Conservation (phyloP, 2,888 invertebrate genomes). For the Germaria angustata region DNA sequence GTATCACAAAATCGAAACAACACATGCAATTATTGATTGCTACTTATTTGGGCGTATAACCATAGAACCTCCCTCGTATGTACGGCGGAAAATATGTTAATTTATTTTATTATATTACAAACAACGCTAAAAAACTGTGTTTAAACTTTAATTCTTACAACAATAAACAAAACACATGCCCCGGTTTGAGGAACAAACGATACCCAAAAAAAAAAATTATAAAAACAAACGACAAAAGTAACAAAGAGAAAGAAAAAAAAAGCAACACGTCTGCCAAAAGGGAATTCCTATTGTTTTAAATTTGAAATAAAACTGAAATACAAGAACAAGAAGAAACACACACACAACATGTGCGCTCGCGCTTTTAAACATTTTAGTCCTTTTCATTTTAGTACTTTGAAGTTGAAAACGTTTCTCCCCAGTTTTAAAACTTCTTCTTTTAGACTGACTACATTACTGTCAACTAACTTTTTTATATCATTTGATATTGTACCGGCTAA, state of each 20-base stretch:
- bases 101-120: constrained; percentile 68
- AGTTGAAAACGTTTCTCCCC: constrained; percentile 32
- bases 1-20: too few species aligned
- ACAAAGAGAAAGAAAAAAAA: constrained; percentile 30
- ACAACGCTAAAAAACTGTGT: constrained; percentile 46
- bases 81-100: constrained; percentile 71
- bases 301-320: constrained; percentile 44
- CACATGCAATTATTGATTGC: too few species aligned
- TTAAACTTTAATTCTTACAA: constrained; percentile 63
- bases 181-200: constrained; percentile 24
- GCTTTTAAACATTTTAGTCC: constrained; percentile 55
- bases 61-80: neutral
- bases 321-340: constrained; percentile 18
- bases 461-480: constrained; percentile 62
- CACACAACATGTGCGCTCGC: constrained; percentile 64
- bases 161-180: constrained; percentile 64
- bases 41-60: too few species aligned
- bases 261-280: constrained; percentile 67
- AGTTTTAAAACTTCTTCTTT: constrained; percentile 39
- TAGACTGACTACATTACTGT: constrained; percentile 69
- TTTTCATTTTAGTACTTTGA: constrained; percentile 14
- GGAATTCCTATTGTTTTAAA: constrained; percentile 69
- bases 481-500: constrained; percentile 58
- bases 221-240: constrained; percentile 15
- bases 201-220: too few species aligned